Conservation (phyloP, 1,140 invertebrate species). For the Brachionus calyciflorus region DNA sequence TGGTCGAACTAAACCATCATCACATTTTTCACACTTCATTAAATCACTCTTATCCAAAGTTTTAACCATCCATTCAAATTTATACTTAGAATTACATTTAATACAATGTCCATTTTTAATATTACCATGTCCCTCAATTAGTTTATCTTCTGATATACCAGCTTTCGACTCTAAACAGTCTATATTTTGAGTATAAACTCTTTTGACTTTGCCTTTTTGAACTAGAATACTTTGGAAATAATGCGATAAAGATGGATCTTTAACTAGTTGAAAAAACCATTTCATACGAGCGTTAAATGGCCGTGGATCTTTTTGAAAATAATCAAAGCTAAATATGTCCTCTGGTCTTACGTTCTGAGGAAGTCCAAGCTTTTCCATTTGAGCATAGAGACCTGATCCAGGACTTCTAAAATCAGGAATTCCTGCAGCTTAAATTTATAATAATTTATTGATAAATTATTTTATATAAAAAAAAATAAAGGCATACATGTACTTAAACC, state of each 20-base stretch:
- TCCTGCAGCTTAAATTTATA: neutral
- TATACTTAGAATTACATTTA: conserved; percentile 71
- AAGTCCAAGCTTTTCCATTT: neutral
- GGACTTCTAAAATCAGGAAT: neutral
- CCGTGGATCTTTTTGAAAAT: neutral
- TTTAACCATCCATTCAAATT: neutral
- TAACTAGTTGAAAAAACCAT: neutral
- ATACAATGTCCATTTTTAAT: conserved; percentile 84
- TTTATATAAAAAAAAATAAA: no score
- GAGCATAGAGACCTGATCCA: neutral
- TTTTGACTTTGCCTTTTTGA: neutral
- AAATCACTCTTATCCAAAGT: neutral
- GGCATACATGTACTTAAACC: no score
- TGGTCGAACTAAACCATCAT: neutral
- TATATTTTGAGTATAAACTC: conserved; percentile 72
- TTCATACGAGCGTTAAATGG: neutral
- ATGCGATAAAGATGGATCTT: neutral
- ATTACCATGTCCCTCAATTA: conserved; percentile 89
- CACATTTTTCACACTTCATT: neutral
- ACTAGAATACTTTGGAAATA: neutral
- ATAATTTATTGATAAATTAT: no score
- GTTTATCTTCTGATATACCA: conserved; percentile 75
- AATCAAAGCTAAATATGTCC: neutral
- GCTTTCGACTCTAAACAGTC: conserved; percentile 84
- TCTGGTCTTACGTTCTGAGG: neutral